A percentile compares a stretch with the other conserved stretches of the same genome.
These are phyloP conservation scores for Muscicapa striata DNA, from an alignment of 2,797 vertebrate genomes.

Conservation along the genomic window DNA sequence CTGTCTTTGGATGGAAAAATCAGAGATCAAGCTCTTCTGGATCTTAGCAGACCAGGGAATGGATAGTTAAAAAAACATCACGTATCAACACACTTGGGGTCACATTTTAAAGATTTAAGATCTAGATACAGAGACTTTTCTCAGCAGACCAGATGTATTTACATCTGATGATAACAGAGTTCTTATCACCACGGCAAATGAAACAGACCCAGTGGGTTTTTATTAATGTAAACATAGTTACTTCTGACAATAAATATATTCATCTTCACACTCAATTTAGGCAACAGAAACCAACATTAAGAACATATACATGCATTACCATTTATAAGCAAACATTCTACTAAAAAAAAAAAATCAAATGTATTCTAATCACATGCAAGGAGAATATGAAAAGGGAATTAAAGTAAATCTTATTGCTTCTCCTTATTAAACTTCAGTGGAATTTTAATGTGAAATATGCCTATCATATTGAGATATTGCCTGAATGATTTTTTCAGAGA, in stretches of 20 bases:
- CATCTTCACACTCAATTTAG: not conserved
- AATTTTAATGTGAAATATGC: not conserved
- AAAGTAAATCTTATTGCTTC: not conserved
- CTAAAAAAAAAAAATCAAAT: not conserved
- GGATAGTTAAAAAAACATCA: not conserved
- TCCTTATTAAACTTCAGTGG: not conserved
- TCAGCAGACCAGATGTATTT: not conserved
- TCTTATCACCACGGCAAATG: not conserved
- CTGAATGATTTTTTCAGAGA: not conserved
- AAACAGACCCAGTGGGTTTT: not conserved
- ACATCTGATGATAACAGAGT: not conserved
- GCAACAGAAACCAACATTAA: not conserved
- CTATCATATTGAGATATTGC: not conserved
- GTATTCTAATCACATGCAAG: not conserved
- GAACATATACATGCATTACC: not conserved
- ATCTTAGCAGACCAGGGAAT: not conserved
- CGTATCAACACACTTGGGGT: rapidly evolving
- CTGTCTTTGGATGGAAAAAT: not conserved
- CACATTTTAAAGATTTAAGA: not conserved
- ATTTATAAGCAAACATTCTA: not conserved
- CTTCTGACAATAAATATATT: not conserved
- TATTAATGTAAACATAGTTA: not conserved
- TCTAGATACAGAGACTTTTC: not conserved
- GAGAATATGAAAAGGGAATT: not conserved
- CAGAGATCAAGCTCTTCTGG: not conserved